Conservation (phyloP, 2,797 vertebrate genomes). For the Molossus alvarezi region DNA sequence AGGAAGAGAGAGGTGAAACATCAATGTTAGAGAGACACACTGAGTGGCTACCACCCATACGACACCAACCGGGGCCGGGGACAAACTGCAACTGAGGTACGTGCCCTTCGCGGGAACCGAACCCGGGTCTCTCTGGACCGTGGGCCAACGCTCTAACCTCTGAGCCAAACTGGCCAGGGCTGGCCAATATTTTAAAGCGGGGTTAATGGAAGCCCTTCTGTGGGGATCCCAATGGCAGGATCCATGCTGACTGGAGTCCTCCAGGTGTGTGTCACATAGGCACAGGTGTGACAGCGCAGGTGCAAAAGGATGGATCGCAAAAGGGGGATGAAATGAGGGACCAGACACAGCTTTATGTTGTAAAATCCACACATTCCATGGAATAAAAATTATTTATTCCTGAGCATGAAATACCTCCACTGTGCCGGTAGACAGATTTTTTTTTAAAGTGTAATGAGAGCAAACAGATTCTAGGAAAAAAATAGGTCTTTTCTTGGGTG, state of each 20-base stretch:
- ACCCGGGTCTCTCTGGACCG: no score
- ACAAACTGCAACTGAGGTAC: no score
- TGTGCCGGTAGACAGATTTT: neutral
- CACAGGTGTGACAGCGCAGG: neutral
- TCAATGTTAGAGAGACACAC: no score
- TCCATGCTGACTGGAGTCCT: neutral
- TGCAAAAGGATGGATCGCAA: neutral
- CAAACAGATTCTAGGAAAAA: slow-evolving; percentile 4
- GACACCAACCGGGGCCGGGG: no score
- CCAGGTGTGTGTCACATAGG: neutral
- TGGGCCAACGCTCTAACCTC: no score
- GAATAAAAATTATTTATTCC: neutral
- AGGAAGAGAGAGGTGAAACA: no score
- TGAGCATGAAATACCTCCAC: neutral
- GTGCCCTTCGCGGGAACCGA: no score
- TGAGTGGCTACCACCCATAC: no score
- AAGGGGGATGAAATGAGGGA: neutral
- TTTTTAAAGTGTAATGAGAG: neutral
- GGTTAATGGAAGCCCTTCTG: neutral
- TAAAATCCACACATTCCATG: neutral
- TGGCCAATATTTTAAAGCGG: neutral
- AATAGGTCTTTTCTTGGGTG: neutral
- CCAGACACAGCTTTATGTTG: neutral
- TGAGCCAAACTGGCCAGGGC: no score
- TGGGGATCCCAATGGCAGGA: neutral